Evolutionary conservation across 2,113 vertebrate genomes (phyloP), one percentile per base, ranked within the genome.

Genomic region (Mormoops blainvillei): DNA sequence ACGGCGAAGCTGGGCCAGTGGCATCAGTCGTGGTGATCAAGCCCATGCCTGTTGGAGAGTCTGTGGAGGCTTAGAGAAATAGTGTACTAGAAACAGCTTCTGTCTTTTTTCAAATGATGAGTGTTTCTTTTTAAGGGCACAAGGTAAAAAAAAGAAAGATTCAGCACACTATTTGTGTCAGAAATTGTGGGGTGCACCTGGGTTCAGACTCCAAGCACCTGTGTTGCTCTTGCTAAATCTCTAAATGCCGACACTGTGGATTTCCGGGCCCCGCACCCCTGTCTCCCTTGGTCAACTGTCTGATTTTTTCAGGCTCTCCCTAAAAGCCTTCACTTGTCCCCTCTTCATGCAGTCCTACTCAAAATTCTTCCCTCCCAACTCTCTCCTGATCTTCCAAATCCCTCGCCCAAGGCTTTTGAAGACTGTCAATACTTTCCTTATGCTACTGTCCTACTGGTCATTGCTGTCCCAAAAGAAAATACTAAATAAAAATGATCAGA

Each of bases 401-500:
- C 71, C 48, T 83, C 41, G 4, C 11, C 20, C 20, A 77, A 65
- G 20, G 26, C 81, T 88, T 95, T 87, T 26, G 85, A 84, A 86
- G 61, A 77, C 85, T 68, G 91, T 43, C 5, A 26, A 56, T 87
- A 15, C 74, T 85, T 94, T 94, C 54, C 61, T 92, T 28, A 41
- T 48, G 19, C 52, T 78, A 31, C 33, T 58, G 45, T 31, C 16
- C 48, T 24, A 33, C 24, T 38, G 33, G 70, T 92, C 41, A 20
- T 92, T 45, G 84, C 26, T 31, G 76, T 50, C 50, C 85, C 71
- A 78, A 89, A 90, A 95, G 48, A 85, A 92, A 93, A 97, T 18
- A 76, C 65, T n/a, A 76, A 74, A 56, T 73, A 67, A 90, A 92
- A 97, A 94, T 14, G 36, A 92, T 48, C 18, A 41, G 56, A 85